Evolutionary conservation across 2,113 vertebrate genomes (phyloP).

Genomic region (Oncorhynchus kisutch): DNA sequence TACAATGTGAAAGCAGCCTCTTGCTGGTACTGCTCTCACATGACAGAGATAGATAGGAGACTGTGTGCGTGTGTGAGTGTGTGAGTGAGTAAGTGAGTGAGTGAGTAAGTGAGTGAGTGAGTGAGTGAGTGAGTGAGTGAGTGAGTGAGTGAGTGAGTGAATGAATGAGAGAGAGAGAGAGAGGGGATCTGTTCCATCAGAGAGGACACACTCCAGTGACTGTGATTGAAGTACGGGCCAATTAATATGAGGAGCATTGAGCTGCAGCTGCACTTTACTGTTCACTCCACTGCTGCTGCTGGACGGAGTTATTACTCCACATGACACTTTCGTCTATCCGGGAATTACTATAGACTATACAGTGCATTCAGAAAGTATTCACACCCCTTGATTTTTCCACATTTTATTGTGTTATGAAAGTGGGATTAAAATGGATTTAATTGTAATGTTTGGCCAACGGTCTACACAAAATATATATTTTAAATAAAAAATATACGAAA

Average conservation of each 20-base stretch:
- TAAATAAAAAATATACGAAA: too few relatives aligned
- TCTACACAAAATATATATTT: too few relatives aligned
- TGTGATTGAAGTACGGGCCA: constrained; percentile 72
- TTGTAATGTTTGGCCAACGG: too few relatives aligned
- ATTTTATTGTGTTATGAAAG: too few relatives aligned
- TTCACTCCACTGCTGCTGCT: constrained; percentile 55
- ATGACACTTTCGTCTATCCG: neutral
- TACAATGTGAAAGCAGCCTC: constrained; percentile 46
- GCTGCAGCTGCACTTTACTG: constrained; percentile 72
- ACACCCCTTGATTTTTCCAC: too few relatives aligned
- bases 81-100: too few relatives aligned
- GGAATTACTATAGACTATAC: neutral
- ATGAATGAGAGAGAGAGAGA: neutral
- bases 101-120: neutral
- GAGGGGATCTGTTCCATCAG: constrained; percentile 65
- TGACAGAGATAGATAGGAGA: constrained; percentile 37
- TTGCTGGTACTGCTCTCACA: constrained; percentile 39
- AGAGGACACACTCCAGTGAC: constrained; percentile 71
- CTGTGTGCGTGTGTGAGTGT: too few relatives aligned
- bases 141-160: too few relatives aligned
- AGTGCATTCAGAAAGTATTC: too few relatives aligned
- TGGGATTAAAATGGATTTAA: too few relatives aligned
- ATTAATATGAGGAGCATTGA: constrained; percentile 71
- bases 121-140: too few relatives aligned
- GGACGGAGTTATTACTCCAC: neutral